A percentile compares a stretch with the other conserved stretches of the same genome.
Conservation (phyloP, 2,888 invertebrate genomes). For the Listrodromus nycthemerus region DNA sequence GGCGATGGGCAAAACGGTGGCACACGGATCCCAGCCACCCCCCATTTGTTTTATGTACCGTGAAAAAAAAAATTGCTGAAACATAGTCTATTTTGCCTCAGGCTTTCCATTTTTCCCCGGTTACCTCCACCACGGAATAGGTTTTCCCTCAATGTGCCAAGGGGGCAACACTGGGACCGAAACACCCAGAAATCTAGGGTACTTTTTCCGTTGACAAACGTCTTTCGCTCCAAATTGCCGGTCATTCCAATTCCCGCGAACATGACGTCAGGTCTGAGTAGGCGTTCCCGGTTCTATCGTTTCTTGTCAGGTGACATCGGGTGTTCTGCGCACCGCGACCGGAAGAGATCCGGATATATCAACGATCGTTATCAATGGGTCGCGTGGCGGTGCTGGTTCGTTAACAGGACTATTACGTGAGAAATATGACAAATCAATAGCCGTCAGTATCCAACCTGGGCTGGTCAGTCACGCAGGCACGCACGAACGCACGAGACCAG, state of each 20-base stretch:
- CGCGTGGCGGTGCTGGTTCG: constrained; percentile 62
- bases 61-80: not conserved
- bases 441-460: constrained; percentile 52
- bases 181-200: not conserved
- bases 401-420: constrained; percentile 73
- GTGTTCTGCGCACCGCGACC: not conserved
- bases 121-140: not conserved
- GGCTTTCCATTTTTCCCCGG: not conserved
- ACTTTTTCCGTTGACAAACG: not conserved
- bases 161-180: not conserved
- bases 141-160: not conserved
- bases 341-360: constrained; percentile 36
- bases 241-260: not conserved
- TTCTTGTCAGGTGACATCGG: constrained; percentile 31
- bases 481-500: constrained; percentile 55
- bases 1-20: too few species aligned
- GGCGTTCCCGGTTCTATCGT: constrained; percentile 35
- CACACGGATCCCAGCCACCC: not conserved
- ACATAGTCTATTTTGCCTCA: not conserved
- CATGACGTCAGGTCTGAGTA: constrained; percentile 8
- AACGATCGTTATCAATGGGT: constrained; percentile 66
- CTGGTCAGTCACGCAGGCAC: constrained; percentile 41
- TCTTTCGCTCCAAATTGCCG: not conserved
- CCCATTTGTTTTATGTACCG: not conserved
- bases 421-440: constrained; percentile 79